These are phyloP conservation scores for Epinotia brunnichana DNA, from an alignment of 2,888 invertebrate genomes.

Conservation along the genomic window DNA sequence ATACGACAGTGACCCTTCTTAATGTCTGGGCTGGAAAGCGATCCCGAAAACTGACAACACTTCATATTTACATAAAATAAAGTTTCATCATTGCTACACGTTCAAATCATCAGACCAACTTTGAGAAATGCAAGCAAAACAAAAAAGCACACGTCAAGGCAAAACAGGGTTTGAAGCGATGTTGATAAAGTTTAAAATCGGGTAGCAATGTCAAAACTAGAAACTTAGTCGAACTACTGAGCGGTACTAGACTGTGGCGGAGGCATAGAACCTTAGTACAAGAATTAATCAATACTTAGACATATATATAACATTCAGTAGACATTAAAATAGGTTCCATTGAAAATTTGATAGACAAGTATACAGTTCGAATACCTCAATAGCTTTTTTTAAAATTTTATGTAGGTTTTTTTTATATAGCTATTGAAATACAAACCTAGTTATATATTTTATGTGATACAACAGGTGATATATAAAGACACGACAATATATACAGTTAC, in stretches of 20 bases:
- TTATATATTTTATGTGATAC: conserved; percentile 57
- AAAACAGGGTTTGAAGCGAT: conserved; percentile 44
- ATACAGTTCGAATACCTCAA: conserved; percentile 65
- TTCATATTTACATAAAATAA: conserved; percentile 59
- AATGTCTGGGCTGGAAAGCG: conserved; percentile 20
- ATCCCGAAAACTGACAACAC: conserved; percentile 70
- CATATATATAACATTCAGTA: conserved; percentile 83
- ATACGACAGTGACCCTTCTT: conserved; percentile 17
- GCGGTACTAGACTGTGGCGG: conserved; percentile 71
- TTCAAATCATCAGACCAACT: conserved; percentile 64
- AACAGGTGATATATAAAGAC: conserved; percentile 58
- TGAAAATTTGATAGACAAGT: conserved; percentile 66
- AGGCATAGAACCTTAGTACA: conserved; percentile 65
- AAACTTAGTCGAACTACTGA: conserved; percentile 69
- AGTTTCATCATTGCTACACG: conserved; percentile 81
- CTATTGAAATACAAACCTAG: conserved; percentile 65
- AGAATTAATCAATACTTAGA: conserved; percentile 70
- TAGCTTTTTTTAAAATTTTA: conserved; percentile 51
- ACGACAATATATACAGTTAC: conserved; percentile 64
- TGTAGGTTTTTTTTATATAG: conserved; percentile 45
- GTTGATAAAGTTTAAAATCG: conserved; percentile 50
- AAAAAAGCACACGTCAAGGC: conserved; percentile 56
- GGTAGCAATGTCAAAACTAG: conserved; percentile 81
- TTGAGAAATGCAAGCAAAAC: conserved; percentile 70
- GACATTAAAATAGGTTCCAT: conserved; percentile 77